Percentiles rank a stretch among this genome's conserved stretches.
phyloP scores from a whole-genome alignment of 2,113 vertebrate species.

The Illadopsis cleaveri region DNA sequence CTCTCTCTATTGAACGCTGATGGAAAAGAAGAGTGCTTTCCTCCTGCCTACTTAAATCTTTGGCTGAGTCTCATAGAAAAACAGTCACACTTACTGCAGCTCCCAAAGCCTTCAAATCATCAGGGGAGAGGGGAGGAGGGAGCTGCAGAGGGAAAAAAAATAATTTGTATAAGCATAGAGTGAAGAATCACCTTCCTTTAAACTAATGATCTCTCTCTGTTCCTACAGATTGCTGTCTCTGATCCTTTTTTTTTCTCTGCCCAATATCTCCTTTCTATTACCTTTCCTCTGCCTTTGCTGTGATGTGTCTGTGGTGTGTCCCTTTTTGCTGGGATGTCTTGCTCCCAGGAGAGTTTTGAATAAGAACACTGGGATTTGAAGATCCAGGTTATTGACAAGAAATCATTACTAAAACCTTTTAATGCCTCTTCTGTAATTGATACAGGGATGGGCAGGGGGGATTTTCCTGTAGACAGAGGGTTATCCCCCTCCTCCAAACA shows the following conservation, averaged over 20 bases:
- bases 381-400: slow-evolving; percentile 27
- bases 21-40: slow-evolving; percentile 8
- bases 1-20: background rate
- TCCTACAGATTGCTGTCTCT: slow-evolving; percentile 9
- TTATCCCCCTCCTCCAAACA: background rate
- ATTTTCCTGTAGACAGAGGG: background rate
- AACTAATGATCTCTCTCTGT: background rate
- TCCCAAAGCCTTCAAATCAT: slow-evolving; percentile 28
- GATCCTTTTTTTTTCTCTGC: background rate
- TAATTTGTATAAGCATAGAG: background rate
- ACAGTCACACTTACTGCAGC: background rate
- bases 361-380: background rate
- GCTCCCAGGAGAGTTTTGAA: background rate
- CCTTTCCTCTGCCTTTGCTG: background rate
- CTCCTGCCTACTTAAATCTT: slow-evolving; percentile 36
- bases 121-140: background rate
- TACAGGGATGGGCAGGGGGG: background rate
- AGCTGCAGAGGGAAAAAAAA: background rate
- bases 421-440: slow-evolving; percentile 40
- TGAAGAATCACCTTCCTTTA: slow-evolving; percentile 42
- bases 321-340: background rate
- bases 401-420: slow-evolving; percentile 48
- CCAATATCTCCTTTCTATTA: background rate
- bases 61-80: background rate
- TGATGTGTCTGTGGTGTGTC: background rate